Percentiles rank a stretch among this genome's conserved stretches.
Evolutionary conservation across 2,888 invertebrate genomes (phyloP).

Genomic region (Acanthopleura granulata): DNA sequence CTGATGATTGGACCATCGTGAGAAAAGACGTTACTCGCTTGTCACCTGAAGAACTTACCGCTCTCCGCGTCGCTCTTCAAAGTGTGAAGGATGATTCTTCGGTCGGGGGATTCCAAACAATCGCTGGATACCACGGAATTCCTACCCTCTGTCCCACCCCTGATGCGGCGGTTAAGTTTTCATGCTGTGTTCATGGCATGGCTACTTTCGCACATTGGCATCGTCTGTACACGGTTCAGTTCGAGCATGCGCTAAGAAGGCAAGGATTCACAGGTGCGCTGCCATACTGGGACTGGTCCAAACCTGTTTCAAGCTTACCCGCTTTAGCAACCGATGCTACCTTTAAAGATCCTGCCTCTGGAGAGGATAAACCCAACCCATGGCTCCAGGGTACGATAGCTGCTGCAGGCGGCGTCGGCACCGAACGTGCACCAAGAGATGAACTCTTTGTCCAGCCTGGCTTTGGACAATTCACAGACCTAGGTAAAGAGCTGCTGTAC

Average conservation of each 20-base stretch:
- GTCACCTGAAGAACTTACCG: slow-evolving; percentile 28
- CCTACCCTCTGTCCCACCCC: slow-evolving; percentile 37
- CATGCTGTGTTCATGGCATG: slow-evolving; percentile 40
- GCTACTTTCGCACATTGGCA: slow-evolving; percentile 42
- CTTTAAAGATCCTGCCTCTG: slow-evolving; percentile 23
- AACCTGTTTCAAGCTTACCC: slow-evolving; percentile 24
- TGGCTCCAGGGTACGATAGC: slow-evolving; percentile 23
- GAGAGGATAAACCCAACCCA: slow-evolving; percentile 24
- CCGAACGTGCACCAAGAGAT: slow-evolving; percentile 20
- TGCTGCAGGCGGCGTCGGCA: slow-evolving; percentile 19
- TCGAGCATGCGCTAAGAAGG: slow-evolving; percentile 19
- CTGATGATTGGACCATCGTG: slow-evolving; percentile 2
- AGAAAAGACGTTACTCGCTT: slow-evolving; percentile 31
- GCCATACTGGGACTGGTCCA: slow-evolving; percentile 37
- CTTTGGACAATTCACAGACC: slow-evolving; percentile 32
- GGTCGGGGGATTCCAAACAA: slow-evolving; percentile 28
- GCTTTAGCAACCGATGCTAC: slow-evolving; percentile 21
- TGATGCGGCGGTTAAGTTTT: slow-evolving; percentile 33
- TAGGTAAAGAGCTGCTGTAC: slow-evolving; percentile 32
- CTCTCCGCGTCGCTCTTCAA: slow-evolving; percentile 32
- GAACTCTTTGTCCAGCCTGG: slow-evolving; percentile 31
- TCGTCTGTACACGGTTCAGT: slow-evolving; percentile 35
- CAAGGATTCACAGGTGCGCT: slow-evolving; percentile 22
- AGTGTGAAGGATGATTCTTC: slow-evolving; percentile 29
- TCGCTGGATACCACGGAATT: slow-evolving; percentile 40